Conservation (phyloP, 2,888 invertebrate genomes). For the Hydrotaea diabolus region DNA sequence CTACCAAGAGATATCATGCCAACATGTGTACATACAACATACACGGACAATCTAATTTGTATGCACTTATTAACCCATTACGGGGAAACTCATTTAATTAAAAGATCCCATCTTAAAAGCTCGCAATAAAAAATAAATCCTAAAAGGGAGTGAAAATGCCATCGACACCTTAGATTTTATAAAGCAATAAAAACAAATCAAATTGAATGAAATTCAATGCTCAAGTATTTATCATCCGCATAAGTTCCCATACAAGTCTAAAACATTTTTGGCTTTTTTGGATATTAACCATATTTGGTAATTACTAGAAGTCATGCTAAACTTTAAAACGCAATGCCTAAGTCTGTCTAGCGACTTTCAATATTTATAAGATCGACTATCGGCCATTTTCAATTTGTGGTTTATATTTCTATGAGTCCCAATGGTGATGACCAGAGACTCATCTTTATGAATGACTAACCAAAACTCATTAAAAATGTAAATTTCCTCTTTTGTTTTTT, state of each 20-base stretch:
- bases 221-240: neutral
- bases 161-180: neutral
- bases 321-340: neutral
- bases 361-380: neutral
- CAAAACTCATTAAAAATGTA: constrained; percentile 3
- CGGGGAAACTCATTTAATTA: too few species aligned
- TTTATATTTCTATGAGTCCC: neutral
- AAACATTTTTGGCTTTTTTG: neutral
- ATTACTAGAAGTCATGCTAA: too few species aligned
- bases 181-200: neutral
- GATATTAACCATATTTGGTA: neutral
- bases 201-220: neutral
- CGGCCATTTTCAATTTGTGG: neutral
- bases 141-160: neutral
- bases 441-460: neutral
- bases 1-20: neutral
- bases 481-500: neutral
- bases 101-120: too few species aligned
- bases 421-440: neutral
- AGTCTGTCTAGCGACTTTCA: neutral
- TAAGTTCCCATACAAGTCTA: neutral
- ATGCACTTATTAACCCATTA: constrained; percentile 21
- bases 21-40: neutral
- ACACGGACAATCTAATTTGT: neutral
- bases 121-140: too few species aligned